A percentile compares a stretch with the other conserved stretches of the same genome.
Conservation (phyloP, 2,888 invertebrate species). For the Apamea epomidion region DNA sequence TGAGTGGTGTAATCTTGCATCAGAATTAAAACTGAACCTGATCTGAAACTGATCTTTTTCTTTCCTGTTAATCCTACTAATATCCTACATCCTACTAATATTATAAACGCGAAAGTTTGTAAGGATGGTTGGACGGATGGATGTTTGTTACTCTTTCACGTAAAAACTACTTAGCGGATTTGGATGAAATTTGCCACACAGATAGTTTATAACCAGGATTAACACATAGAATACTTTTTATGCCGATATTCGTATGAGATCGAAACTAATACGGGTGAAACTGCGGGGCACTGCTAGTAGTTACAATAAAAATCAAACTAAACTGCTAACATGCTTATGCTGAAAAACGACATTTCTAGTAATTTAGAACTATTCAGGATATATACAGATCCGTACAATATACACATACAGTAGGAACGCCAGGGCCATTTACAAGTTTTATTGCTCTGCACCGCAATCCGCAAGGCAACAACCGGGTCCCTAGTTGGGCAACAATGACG, state of each 20-base stretch:
- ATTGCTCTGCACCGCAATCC: slow-evolving; percentile 34
- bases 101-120: no score
- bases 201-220: no score
- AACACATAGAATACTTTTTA: no score
- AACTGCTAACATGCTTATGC: not conserved
- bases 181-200: no score
- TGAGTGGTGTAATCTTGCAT: not conserved
- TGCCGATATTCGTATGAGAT: no score
- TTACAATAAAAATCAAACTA: not conserved
- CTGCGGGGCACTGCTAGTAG: not conserved
- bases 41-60: no score
- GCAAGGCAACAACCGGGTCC: slow-evolving; percentile 13
- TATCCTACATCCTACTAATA: no score
- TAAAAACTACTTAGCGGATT: no score
- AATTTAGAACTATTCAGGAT: not conserved
- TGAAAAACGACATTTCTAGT: not conserved
- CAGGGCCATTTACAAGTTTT: slow-evolving; percentile 38
- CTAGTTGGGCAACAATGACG: slow-evolving; percentile 5
- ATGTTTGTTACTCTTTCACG: no score
- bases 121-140: no score
- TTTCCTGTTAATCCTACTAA: not conserved
- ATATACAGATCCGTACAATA: not conserved
- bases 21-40: no score
- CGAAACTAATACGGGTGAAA: no score
- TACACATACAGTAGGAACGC: not conserved